Evolutionary conservation across 2,888 invertebrate genomes (phyloP).

Genomic region (Lasioglossum marginatum): DNA sequence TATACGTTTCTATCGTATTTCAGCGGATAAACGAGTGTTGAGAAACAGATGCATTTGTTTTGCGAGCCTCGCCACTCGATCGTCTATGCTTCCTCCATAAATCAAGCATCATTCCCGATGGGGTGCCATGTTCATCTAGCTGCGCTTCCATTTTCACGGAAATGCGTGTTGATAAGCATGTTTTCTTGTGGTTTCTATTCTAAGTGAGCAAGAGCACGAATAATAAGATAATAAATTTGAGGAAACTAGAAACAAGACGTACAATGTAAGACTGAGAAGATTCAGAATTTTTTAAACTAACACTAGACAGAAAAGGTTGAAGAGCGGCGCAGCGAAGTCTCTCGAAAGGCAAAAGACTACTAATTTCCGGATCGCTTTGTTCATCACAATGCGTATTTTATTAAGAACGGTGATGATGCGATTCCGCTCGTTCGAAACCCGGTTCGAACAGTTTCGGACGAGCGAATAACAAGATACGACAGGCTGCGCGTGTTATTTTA

Average conservation of each 20-base stretch:
- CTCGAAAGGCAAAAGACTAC: not conserved
- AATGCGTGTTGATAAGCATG: not conserved
- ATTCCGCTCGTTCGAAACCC: constrained; percentile 25
- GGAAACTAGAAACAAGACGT: not conserved
- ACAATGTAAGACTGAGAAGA: not conserved
- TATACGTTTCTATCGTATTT: constrained; percentile 8
- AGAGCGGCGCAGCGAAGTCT: not conserved
- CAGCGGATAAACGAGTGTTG: constrained; percentile 2
- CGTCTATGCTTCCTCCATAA: not conserved
- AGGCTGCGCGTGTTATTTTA: constrained; percentile 75
- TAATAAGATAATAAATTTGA: not conserved
- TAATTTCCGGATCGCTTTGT: constrained; percentile 9
- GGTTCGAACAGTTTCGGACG: constrained; percentile 52
- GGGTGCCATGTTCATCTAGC: not conserved
- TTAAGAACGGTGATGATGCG: constrained; percentile 24
- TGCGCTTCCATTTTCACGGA: not conserved
- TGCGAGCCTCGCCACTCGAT: not conserved
- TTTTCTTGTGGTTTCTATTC: not conserved
- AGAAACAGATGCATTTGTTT: constrained; percentile 1
- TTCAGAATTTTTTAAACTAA: not conserved
- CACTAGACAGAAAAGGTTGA: not conserved
- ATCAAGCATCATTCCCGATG: not conserved
- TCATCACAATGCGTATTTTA: not conserved
- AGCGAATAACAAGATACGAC: constrained; percentile 56
- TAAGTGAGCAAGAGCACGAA: not conserved